Conservation (phyloP, 2,888 invertebrate species). For the Platycheirus rosarum region DNA sequence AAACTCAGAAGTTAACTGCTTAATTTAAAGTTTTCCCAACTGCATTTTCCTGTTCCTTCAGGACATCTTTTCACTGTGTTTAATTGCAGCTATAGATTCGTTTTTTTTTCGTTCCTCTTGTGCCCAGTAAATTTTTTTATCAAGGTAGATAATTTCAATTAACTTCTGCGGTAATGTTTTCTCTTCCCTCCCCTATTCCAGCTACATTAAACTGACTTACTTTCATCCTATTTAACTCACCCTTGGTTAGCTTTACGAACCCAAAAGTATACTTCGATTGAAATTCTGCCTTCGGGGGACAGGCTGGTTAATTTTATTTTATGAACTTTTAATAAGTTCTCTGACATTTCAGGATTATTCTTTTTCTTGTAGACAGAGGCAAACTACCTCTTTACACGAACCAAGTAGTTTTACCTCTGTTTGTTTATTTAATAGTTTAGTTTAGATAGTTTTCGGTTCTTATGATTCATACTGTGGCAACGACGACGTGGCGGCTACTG, state of each 20-base stretch:
- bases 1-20: slow-evolving; percentile 68
- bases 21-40: slow-evolving; percentile 69
- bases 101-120: background rate
- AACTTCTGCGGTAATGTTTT: slow-evolving; percentile 71
- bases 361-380: slow-evolving; percentile 20
- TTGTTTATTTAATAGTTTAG: too few relatives aligned
- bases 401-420: too few relatives aligned
- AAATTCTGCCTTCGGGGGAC: slow-evolving; percentile 64
- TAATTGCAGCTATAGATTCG: background rate
- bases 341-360: slow-evolving; percentile 73
- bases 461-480: too few relatives aligned
- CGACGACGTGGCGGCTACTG: too few relatives aligned
- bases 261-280: too few relatives aligned
- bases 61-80: slow-evolving; percentile 14
- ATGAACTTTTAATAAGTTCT: slow-evolving; percentile 74
- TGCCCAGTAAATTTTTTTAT: background rate
- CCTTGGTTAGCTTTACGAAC: too few relatives aligned
- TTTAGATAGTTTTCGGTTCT: too few relatives aligned
- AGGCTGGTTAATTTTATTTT: slow-evolving; percentile 73
- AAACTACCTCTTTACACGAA: too few relatives aligned
- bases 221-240: background rate
- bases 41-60: slow-evolving; percentile 21
- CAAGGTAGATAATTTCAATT: slow-evolving; percentile 72
- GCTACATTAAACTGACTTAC: slow-evolving; percentile 15
- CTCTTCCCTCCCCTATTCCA: slow-evolving; percentile 7